Evolutionary conservation across 2,888 invertebrate species (phyloP).

Genomic region (Hypercompe scribonia): DNA sequence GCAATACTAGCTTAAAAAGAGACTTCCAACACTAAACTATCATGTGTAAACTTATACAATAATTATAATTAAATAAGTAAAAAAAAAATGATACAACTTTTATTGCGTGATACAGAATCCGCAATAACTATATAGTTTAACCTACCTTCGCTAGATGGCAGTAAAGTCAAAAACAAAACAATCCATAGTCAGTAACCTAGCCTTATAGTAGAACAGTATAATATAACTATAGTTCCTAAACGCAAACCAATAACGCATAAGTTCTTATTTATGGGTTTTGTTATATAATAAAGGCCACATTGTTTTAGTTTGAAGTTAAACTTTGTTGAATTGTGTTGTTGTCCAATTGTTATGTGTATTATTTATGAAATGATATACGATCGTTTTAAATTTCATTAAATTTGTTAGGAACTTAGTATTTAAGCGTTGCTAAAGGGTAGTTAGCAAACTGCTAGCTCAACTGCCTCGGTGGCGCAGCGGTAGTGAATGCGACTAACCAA

Average conservation of each 20-base stretch:
- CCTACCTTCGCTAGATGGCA: background rate
- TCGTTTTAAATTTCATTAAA: background rate
- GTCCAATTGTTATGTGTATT: background rate
- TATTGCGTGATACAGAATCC: background rate
- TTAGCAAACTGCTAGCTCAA: no score
- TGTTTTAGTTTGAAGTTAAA: conserved; percentile 36
- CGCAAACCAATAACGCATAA: conserved; percentile 42
- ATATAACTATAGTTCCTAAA: conserved; percentile 25
- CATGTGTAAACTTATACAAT: no score
- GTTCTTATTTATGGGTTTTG: conserved; percentile 47
- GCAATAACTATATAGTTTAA: background rate
- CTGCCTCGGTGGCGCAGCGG: no score
- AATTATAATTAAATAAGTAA: no score
- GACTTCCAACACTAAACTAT: no score
- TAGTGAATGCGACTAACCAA: no score
- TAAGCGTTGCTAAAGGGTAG: background rate
- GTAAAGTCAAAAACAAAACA: background rate
- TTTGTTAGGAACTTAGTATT: background rate
- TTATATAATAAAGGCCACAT: conserved; percentile 47
- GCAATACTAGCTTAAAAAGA: no score
- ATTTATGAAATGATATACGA: background rate
- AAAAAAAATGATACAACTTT: background rate
- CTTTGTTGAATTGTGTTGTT: background rate
- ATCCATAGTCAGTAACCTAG: background rate
- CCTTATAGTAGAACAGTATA: background rate